Conservation (phyloP, 1,140 invertebrate species). For the Mya arenaria region DNA sequence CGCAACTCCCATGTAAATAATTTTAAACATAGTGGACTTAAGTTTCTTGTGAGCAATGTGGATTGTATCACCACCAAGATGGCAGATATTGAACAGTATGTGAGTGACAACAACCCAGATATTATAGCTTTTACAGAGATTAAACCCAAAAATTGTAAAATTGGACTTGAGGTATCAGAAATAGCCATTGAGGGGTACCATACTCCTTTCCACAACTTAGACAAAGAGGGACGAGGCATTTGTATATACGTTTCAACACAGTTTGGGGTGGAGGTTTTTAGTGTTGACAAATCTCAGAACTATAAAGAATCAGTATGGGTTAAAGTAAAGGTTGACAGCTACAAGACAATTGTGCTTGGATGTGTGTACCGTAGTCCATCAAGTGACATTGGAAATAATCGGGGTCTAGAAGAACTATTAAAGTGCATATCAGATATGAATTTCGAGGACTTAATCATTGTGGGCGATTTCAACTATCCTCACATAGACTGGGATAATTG, state of each 20-base stretch:
- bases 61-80: too few species aligned
- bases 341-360: not conserved
- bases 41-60: too few species aligned
- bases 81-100: too few species aligned
- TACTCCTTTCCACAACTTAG: not conserved
- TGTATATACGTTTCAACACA: not conserved
- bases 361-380: constrained; percentile 8
- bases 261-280: not conserved
- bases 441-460: constrained; percentile 1
- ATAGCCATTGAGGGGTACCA: not conserved
- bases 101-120: not conserved
- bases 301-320: not conserved
- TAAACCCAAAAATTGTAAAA: not conserved
- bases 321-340: not conserved
- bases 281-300: too few species aligned
- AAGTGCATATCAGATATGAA: not conserved
- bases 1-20: too few species aligned
- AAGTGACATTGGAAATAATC: not conserved
- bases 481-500: not conserved
- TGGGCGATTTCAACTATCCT: constrained; percentile 22
- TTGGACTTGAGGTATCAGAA: not conserved
- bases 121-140: not conserved
- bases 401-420: not conserved
- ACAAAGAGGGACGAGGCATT: not conserved
- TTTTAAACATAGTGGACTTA: too few species aligned